phyloP scores from a whole-genome alignment of 2,113 vertebrate genomes.

The Saguinus midas region DNA sequence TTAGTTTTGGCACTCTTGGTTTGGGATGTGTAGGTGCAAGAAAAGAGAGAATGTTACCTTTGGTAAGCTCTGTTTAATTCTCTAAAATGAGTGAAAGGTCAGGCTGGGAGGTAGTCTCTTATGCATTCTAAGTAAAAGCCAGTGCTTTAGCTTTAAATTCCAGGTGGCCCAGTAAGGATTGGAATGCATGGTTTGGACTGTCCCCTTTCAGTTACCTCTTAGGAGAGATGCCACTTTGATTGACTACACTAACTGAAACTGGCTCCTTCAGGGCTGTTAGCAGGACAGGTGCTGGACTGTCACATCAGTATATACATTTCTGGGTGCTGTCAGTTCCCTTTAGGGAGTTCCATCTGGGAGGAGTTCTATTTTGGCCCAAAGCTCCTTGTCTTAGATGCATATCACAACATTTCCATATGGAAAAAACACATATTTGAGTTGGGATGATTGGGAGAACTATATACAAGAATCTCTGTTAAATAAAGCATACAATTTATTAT shows the following conservation, averaged over 20 bases:
- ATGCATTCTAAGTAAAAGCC: slow-evolving; percentile 43
- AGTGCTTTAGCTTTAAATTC: slow-evolving; percentile 19
- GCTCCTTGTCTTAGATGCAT: neutral
- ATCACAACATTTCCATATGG: too few relatives aligned
- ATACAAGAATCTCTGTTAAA: too few relatives aligned
- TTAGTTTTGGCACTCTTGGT: slow-evolving; percentile 4
- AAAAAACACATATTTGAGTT: too few relatives aligned
- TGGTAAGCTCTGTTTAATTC: slow-evolving; percentile 66
- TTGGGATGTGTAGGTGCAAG: slow-evolving; percentile 61
- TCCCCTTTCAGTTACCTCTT: slow-evolving; percentile 13
- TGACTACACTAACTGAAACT: neutral
- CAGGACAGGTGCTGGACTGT: neutral
- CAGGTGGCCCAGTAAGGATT: slow-evolving; percentile 34
- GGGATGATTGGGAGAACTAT: too few relatives aligned
- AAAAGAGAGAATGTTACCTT: slow-evolving; percentile 59
- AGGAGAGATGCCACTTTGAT: slow-evolving; percentile 48
- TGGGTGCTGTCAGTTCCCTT: neutral
- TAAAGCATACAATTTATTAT: too few relatives aligned
- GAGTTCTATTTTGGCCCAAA: neutral
- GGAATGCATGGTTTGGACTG: slow-evolving; percentile 37
- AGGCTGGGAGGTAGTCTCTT: neutral
- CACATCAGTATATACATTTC: neutral
- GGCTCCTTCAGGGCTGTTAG: neutral
- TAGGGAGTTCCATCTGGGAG: neutral
- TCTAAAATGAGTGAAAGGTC: slow-evolving; percentile 69